These are phyloP conservation scores for Drosophila asahinai DNA, from an alignment of 1,140 invertebrate species.

Conservation along the genomic window DNA sequence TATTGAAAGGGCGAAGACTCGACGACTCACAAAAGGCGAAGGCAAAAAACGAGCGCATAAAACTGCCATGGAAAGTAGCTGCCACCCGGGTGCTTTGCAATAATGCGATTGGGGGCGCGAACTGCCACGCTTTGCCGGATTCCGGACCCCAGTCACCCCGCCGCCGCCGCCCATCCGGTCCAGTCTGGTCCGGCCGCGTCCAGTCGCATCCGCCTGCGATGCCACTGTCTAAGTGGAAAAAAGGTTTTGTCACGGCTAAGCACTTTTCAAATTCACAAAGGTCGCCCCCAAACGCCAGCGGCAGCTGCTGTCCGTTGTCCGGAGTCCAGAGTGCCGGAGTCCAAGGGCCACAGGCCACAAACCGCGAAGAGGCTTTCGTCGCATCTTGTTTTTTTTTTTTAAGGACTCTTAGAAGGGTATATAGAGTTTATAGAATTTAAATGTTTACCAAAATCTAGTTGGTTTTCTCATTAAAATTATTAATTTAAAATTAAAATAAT, in stretches of 20 bases:
- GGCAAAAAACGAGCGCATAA: conserved; percentile 49
- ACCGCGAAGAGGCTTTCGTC: conserved; percentile 45
- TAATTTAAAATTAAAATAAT: too few relatives aligned
- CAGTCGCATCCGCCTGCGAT: conserved; percentile 18
- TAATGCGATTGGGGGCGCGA: conserved; percentile 65
- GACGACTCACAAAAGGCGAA: conserved; percentile 15
- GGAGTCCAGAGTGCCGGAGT: conserved; percentile 6
- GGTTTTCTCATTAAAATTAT: too few relatives aligned
- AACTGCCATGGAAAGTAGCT: conserved; percentile 68
- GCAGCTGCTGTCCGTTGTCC: conserved; percentile 35
- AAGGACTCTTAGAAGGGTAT: not conserved
- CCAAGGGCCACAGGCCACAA: conserved; percentile 48
- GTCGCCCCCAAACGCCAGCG: conserved; percentile 32
- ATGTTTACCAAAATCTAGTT: too few relatives aligned
- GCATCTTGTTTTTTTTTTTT: conserved; percentile 8
- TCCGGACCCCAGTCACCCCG: not conserved
- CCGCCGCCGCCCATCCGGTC: not conserved
- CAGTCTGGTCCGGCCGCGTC: conserved; percentile 11
- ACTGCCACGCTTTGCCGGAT: conserved; percentile 45
- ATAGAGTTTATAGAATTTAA: not conserved
- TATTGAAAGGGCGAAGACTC: conserved; percentile 59
- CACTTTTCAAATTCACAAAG: conserved; percentile 69
- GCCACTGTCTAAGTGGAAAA: conserved; percentile 66
- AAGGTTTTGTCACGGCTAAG: conserved; percentile 79
- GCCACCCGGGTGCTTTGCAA: conserved; percentile 43